Evolutionary conservation across 2,113 vertebrate genomes (phyloP), one percentile per base, ranked within the genome.

Genomic region (Egretta garzetta): DNA sequence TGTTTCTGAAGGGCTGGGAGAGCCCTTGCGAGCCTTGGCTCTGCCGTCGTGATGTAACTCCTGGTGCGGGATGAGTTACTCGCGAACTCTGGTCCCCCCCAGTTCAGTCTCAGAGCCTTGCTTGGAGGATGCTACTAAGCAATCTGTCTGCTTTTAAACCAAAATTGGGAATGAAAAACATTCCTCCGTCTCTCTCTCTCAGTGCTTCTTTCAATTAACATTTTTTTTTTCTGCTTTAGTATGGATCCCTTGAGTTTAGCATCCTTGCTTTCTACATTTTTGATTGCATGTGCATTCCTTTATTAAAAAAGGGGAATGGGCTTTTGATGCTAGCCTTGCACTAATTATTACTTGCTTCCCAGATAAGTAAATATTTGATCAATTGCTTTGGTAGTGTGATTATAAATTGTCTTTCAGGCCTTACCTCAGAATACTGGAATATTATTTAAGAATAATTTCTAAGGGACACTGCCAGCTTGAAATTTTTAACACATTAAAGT

Each of bases 1-100:
- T 95, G 93, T 97, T 97, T 92, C 80, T 79, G 93, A 85, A 96
- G 85, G 96, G 81, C 85, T 93, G 97, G 77, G 91, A 87, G 66
- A 77, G 68, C 71, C 56, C 91, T 63, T 21, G 83, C 18, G 8
- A 91, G 91, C 52, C 71, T 62, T 35, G 93, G 85, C 88, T 64
- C 41, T 94, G 53, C 88, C 60, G 72, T 35, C 17, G 35, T 81
- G 81, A 96, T 74, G 91, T 77, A 62, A 90, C 56, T 92, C 21
- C 76, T 68, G 23, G 74, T 49, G 1, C 8, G 0, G 70, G 71
- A 80, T 68, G 55, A 76, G 52, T 41, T 64, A 17, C 53, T 59
- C 4, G 4, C 88, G 85, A 86, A 77, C 53, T 79, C 82, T 62
- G 89, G 71, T 86, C 81, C 72, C 43, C 43, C 79, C 55, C 50